Percentiles rank a stretch among this genome's conserved stretches.
phyloP scores from a whole-genome alignment of 1,140 invertebrate species.

The Sinella curviseta region DNA sequence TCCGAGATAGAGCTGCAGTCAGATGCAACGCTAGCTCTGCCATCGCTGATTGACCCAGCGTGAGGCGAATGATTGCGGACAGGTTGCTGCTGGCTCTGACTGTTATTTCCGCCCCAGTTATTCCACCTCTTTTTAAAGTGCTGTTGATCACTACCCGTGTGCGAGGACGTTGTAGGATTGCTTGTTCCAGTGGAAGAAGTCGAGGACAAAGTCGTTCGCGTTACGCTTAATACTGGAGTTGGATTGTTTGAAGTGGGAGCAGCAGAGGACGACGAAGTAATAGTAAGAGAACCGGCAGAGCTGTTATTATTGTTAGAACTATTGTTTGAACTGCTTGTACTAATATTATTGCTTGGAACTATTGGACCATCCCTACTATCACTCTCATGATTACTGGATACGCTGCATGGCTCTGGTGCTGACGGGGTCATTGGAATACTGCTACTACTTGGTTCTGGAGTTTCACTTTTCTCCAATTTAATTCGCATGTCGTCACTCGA shows the following conservation, averaged over 20 bases:
- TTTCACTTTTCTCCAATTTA: constrained; percentile 41
- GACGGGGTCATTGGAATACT: constrained; percentile 2
- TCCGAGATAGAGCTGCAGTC: constrained; percentile 37
- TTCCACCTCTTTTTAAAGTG: constrained; percentile 44
- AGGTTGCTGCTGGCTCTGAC: not conserved
- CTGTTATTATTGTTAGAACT: not conserved
- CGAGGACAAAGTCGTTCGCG: not conserved
- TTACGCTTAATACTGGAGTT: not conserved
- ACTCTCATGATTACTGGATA: constrained; percentile 16
- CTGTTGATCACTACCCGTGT: constrained; percentile 23
- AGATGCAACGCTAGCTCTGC: constrained; percentile 43
- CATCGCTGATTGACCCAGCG: constrained; percentile 26
- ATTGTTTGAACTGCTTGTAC: not conserved
- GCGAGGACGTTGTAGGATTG: constrained; percentile 1
- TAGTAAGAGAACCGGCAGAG: not conserved
- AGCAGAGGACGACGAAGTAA: not conserved
- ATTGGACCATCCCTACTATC: constrained; percentile 1
- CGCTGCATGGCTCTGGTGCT: constrained; percentile 9
- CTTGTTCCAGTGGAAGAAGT: not conserved
- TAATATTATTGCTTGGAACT: not conserved
- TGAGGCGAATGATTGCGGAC: not conserved
- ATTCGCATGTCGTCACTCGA: constrained; percentile 24
- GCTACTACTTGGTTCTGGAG: constrained; percentile 18
- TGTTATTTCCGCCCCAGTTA: constrained; percentile 9
- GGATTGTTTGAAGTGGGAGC: not conserved